Evolutionary conservation across 2,888 invertebrate species (phyloP).

Genomic region (Hydriomena furcata): DNA sequence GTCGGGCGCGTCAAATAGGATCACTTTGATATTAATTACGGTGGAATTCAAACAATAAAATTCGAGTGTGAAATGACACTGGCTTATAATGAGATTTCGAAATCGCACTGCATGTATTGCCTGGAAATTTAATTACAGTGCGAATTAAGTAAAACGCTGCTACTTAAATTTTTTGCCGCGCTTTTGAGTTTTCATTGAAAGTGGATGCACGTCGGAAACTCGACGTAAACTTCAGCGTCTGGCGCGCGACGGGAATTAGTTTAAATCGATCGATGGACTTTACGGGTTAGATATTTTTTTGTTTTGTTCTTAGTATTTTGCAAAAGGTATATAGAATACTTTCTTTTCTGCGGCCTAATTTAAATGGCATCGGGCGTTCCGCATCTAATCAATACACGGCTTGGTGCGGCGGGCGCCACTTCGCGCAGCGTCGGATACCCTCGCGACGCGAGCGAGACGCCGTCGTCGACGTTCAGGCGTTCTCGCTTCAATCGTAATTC

Average conservation of each 20-base stretch:
- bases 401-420: slow-evolving; percentile 69
- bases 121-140: not conserved
- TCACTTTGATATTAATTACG: slow-evolving; percentile 60
- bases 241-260: slow-evolving; percentile 1
- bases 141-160: not conserved
- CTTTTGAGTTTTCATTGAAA: slow-evolving; percentile 17
- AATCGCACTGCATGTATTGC: slow-evolving; percentile 23
- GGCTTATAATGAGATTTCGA: slow-evolving; percentile 35
- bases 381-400: slow-evolving; percentile 83
- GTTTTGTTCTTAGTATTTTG: not conserved
- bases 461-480: slow-evolving; percentile 63
- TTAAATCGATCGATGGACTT: slow-evolving; percentile 3
- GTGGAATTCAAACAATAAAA: slow-evolving; percentile 44
- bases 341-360: slow-evolving; percentile 81
- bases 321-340: slow-evolving; percentile 40
- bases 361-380: slow-evolving; percentile 82
- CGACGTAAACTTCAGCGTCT: slow-evolving; percentile 11
- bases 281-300: not conserved
- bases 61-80: slow-evolving; percentile 40
- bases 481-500: slow-evolving; percentile 83
- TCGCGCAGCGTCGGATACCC: slow-evolving; percentile 58
- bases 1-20: slow-evolving; percentile 64
- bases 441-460: slow-evolving; percentile 52
- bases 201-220: slow-evolving; percentile 15
- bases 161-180: slow-evolving; percentile 17